Evolutionary conservation across 2,888 invertebrate genomes (phyloP).

Genomic region (Ernsta delagoae): DNA sequence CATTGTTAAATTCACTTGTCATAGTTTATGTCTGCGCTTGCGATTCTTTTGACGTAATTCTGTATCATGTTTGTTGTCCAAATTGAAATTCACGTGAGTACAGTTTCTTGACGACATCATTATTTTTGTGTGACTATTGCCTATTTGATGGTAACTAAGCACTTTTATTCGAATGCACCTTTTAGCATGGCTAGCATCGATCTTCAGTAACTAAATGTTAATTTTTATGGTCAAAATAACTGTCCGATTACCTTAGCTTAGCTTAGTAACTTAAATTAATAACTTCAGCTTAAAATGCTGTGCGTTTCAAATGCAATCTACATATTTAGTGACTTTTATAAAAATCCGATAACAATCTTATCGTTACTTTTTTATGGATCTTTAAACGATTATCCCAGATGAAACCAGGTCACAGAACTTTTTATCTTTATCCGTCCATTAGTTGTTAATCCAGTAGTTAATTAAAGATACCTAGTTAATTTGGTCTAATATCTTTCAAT

Average conservation of each 20-base stretch:
- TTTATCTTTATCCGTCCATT: neutral
- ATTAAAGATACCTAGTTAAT: neutral
- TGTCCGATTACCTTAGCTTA: too few species aligned
- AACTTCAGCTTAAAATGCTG: neutral
- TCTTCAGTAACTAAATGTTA: too few species aligned
- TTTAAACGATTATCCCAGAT: slow-evolving; percentile 22
- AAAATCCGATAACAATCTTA: slow-evolving; percentile 20
- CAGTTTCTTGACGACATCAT: neutral
- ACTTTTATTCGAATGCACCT: neutral
- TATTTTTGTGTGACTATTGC: neutral
- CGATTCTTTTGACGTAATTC: neutral
- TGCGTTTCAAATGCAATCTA: neutral
- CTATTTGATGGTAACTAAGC: too few species aligned
- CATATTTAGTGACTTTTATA: neutral
- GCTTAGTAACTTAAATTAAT: neutral
- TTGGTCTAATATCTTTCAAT: neutral
- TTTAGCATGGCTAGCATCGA: too few species aligned
- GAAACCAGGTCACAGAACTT: slow-evolving; percentile 17
- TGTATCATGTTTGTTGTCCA: neutral
- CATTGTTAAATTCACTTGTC: slow-evolving; percentile 25
- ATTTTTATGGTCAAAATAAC: too few species aligned
- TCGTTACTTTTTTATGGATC: slow-evolving; percentile 26
- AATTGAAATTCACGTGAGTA: neutral
- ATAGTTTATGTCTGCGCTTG: neutral
- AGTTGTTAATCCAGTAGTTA: slow-evolving; percentile 14